Evolutionary conservation across 1,140 invertebrate genomes (phyloP).

Genomic region (Thaumatotibia leucotreta): DNA sequence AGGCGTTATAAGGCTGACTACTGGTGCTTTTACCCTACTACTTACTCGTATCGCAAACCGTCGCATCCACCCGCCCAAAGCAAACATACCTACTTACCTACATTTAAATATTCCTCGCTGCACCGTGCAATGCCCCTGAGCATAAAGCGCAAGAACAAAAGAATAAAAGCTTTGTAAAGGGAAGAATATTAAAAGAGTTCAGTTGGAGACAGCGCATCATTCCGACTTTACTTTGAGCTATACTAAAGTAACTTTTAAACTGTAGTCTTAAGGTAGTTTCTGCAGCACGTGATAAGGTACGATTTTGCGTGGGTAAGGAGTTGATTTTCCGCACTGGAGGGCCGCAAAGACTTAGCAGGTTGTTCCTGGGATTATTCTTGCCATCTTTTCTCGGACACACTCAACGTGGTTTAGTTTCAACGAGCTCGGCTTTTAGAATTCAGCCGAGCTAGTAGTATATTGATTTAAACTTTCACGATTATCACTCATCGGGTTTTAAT

Average conservation of each 20-base stretch:
- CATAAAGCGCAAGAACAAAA: conserved; percentile 4
- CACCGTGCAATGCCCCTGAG: not conserved
- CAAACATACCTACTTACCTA: not conserved
- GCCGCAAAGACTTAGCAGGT: not conserved
- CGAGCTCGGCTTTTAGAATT: not conserved
- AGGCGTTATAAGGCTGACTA: no score
- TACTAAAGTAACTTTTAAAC: not conserved
- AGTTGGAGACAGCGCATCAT: not conserved
- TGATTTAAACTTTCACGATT: no score
- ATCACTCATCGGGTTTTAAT: no score
- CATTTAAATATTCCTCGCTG: not conserved
- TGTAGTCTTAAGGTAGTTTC: not conserved
- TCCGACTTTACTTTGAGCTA: not conserved
- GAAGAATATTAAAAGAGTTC: conserved; percentile 12
- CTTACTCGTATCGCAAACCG: not conserved
- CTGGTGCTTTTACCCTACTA: no score
- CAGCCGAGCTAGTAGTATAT: not conserved
- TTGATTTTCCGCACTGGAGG: not conserved
- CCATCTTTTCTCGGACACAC: not conserved
- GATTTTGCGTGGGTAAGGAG: not conserved
- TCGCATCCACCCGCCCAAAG: not conserved
- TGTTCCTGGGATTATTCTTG: not conserved
- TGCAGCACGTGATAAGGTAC: not conserved
- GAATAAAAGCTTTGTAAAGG: conserved; percentile 5
- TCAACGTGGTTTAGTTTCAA: not conserved